Evolutionary conservation across 2,113 vertebrate species (phyloP), one percentile per base, ranked within the genome.

Genomic region (Corythoichthys haematopterus): DNA sequence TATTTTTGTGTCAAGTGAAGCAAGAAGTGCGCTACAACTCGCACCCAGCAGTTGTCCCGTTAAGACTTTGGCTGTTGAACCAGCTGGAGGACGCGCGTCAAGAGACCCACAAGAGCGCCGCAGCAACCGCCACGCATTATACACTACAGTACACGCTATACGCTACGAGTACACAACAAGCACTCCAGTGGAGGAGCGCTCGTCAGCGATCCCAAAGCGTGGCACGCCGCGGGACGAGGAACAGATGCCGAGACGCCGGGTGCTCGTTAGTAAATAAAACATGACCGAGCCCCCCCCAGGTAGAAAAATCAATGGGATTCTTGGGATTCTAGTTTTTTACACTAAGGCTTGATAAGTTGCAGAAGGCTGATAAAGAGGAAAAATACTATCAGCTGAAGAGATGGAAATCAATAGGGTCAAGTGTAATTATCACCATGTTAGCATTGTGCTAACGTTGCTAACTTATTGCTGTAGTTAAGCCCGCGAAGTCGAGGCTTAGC

Each of bases 81-180:
- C 72, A 63, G 37, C 47, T 20, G 58, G 13, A 60, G 37, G 60
- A 62, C 64, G 71, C 28, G 0, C 60, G 69, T 61, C 3, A 57
- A 68, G 56, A 65, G 36, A 20, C n/a, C 47, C 71, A 73, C 64
- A 48, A 62, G 71, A 75, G 69, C 67, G 20, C 20, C 20, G 20
- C 20, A 28, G 20, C 20, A 28, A 28, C 20, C 20, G 20, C 20
- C 20, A 16, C 16, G 3, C 64, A 37, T 16, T 10, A 57, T 14
- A 20, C 3, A 35, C 36, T 5, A 12, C 37, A 37, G 13, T 1
- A 6, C 6, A 3, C 6, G 16, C 6, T 38, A n/a, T 7, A 51
- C 48, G 16, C 48, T 13, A 51, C 12, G 40, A 43, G 40, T 8
- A 8, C 40, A 43, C 53, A 6, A 36, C 33, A 14, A 60, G 58